Evolutionary conservation across 1,140 invertebrate genomes (phyloP), one percentile per base, ranked within the genome.

Genomic region (Pygmarrhopalites habei): DNA sequence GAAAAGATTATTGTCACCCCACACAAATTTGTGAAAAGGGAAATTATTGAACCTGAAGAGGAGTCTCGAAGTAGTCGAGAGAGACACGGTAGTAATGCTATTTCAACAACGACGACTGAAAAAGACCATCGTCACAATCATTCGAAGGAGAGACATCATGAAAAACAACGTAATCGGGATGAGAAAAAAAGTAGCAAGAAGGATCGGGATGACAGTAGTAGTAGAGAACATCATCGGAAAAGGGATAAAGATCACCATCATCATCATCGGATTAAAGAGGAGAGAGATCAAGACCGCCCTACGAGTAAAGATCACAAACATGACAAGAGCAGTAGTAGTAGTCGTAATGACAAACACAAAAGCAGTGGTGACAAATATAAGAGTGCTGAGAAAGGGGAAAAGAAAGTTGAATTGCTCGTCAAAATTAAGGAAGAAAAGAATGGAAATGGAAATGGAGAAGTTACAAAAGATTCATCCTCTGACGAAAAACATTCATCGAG

Each of bases 391-490:
- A n/a, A 30, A 60, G 12, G 51, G 23, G 19, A 59, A 7, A 21
- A 47, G 46, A 58, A 23, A 25, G 39, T 47, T 30, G 29, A 76
- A 73, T 5, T 7, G 32, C 32, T 7, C 15, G 32, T 35, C 57
- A 66, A 65, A 66, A 67, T 69, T 59, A 70, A 66, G 68, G 25
- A 43, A 46, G 26, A 29, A 58, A 41, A 25, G 43, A 1, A 39
- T n/a, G n/a, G n/a, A n/a, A n/a, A n/a, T n/a, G n/a, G n/a, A n/a
- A n/a, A n/a, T n/a, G n/a, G n/a, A n/a, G 46, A 56, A 57, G 49
- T 53, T 32, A 59, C 47, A 32, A 61, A 32, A 35, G 55, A 55
- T 52, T 29, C 56, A 47, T 59, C 23, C 26, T 52, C 23, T 23
- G 52, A 17, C 44, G 25, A 35, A 58, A 68, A 71, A 66, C 67